Evolutionary conservation across 1,140 invertebrate species (phyloP).

Genomic region (Hormaphis cornu): DNA sequence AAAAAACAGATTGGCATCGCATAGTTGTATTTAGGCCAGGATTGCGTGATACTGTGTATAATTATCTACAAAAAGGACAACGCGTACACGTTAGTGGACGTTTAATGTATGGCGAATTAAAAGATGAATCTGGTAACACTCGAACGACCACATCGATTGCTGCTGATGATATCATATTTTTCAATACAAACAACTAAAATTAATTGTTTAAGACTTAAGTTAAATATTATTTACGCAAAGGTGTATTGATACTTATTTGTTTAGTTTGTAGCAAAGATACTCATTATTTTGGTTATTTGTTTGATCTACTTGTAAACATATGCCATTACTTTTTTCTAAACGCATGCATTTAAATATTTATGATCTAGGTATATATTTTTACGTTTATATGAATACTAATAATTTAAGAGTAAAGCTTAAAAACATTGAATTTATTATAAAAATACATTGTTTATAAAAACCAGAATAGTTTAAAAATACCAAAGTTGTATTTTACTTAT

Average conservation of each 20-base stretch:
- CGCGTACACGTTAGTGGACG: constrained; percentile 72
- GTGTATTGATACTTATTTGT: neutral
- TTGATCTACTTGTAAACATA: neutral
- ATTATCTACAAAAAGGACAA: constrained; percentile 76
- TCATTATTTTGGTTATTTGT: neutral
- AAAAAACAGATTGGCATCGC: constrained; percentile 85
- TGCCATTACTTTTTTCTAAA: neutral
- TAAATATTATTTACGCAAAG: neutral
- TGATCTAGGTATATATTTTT: too few species aligned
- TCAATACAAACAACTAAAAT: constrained; percentile 41
- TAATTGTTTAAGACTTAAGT: neutral
- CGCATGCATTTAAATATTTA: too few species aligned
- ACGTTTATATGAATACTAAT: too few species aligned
- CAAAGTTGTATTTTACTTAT: too few species aligned
- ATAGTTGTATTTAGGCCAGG: constrained; percentile 77
- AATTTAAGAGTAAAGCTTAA: too few species aligned
- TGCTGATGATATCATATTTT: constrained; percentile 79
- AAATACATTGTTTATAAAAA: too few species aligned
- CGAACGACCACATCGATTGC: constrained; percentile 66
- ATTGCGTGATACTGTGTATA: constrained; percentile 65
- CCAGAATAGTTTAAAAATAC: too few species aligned
- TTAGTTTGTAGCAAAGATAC: neutral
- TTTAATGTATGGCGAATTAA: constrained; percentile 76
- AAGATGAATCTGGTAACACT: constrained; percentile 61
- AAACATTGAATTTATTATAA: too few species aligned